Percentiles rank a stretch among this genome's conserved stretches.
phyloP scores from a whole-genome alignment of 2,797 vertebrate genomes.

The Protonibea diacanthus region DNA sequence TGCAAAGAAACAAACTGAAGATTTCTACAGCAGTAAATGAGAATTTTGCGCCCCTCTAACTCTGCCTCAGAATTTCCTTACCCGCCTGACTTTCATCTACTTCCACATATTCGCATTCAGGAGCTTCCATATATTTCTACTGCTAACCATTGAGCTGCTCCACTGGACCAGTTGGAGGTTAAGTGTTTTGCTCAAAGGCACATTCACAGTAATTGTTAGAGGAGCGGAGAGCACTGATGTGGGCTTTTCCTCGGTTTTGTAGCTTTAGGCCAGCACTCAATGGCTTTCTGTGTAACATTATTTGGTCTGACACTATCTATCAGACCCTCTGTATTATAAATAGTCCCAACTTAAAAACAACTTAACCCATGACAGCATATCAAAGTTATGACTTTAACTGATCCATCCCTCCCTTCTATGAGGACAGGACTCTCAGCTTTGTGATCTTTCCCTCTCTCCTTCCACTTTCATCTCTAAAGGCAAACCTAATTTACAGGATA shows the following conservation, averaged over 20 bases:
- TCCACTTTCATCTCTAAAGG: constrained; percentile 9
- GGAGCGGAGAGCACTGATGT: constrained; percentile 5
- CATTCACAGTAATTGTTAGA: constrained; percentile 23
- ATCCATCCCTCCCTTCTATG: not conserved
- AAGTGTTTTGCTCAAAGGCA: constrained; percentile 36
- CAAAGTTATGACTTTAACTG: not conserved
- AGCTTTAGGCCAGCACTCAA: constrained; percentile 12
- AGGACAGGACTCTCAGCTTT: not conserved
- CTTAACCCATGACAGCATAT: not conserved
- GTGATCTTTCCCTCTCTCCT: not conserved
- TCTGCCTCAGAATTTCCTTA: constrained; percentile 1
- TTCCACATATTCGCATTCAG: not conserved
- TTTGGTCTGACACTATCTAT: constrained; percentile 6
- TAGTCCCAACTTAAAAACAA: constrained; percentile 8
- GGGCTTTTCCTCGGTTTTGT: not conserved
- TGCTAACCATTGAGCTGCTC: not conserved
- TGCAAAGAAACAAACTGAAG: not conserved
- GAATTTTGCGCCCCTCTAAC: not conserved
- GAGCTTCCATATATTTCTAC: not conserved
- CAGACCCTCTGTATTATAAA: constrained; percentile 9
- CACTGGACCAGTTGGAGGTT: constrained; percentile 11
- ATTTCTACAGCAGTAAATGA: not conserved
- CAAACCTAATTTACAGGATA: not conserved
- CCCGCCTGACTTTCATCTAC: not conserved
- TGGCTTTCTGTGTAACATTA: constrained; percentile 1